A percentile compares a stretch with the other conserved stretches of the same genome.
Conservation (phyloP, 2,888 invertebrate species). For the Xiphydria camelus region DNA sequence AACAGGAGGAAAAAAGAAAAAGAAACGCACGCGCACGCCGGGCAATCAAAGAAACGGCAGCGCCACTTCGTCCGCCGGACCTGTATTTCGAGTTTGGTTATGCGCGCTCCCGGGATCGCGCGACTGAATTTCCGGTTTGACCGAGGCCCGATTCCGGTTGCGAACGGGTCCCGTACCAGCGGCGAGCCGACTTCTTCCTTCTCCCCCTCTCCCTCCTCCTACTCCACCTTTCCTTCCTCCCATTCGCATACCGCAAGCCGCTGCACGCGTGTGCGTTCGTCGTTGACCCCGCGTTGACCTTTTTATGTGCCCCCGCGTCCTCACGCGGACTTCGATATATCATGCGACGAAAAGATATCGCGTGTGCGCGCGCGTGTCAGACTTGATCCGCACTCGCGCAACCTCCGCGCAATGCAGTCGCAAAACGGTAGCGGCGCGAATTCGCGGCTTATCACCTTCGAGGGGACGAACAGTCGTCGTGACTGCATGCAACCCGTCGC, state of each 20-base stretch:
- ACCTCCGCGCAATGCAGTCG: too few species aligned
- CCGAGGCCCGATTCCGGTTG: constrained; percentile 38
- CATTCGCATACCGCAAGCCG: constrained; percentile 13
- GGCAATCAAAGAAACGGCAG: constrained; percentile 34
- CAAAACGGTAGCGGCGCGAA: too few species aligned
- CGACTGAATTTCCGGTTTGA: constrained; percentile 39
- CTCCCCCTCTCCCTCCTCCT: too few species aligned
- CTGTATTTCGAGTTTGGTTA: constrained; percentile 43
- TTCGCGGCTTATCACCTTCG: too few species aligned
- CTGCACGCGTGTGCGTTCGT: constrained; percentile 3
- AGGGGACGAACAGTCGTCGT: too few species aligned
- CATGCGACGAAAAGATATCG: too few species aligned
- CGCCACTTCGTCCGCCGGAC: constrained; percentile 35
- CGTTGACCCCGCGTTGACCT: constrained; percentile 6
- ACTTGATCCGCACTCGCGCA: too few species aligned
- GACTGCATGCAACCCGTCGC: too few species aligned
- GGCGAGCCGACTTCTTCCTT: too few species aligned
- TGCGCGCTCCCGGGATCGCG: constrained; percentile 7
- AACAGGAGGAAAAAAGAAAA: background rate
- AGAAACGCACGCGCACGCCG: constrained; percentile 12
- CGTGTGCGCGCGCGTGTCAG: too few species aligned
- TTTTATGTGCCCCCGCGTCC: background rate
- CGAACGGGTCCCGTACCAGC: constrained; percentile 16
- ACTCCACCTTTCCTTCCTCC: too few species aligned
- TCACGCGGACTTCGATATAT: background rate